These are phyloP conservation scores for Drusus annulatus DNA, from an alignment of 1,140 invertebrate species.

Conservation along the genomic window DNA sequence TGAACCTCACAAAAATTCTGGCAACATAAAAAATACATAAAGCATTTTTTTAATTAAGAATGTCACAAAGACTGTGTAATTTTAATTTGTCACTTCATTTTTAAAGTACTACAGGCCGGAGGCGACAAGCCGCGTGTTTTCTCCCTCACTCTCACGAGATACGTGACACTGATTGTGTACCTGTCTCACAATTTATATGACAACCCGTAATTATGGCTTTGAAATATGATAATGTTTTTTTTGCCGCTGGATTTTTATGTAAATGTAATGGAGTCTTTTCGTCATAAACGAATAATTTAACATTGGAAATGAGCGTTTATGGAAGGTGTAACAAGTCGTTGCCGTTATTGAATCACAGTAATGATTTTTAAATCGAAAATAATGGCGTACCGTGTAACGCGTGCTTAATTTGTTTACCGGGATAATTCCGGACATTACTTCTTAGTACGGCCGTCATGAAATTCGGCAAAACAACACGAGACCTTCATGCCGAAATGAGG, in stretches of 20 bases:
- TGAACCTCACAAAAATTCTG: too few relatives aligned
- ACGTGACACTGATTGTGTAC: slow-evolving; percentile 8
- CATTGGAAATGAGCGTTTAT: background rate
- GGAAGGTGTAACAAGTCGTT: background rate
- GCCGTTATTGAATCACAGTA: slow-evolving; percentile 18
- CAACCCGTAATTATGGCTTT: slow-evolving; percentile 50
- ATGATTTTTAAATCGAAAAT: slow-evolving; percentile 19
- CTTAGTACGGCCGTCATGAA: too few relatives aligned
- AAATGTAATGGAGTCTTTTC: slow-evolving; percentile 49
- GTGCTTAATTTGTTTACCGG: too few relatives aligned
- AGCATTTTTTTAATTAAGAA: background rate
- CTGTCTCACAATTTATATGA: slow-evolving; percentile 44
- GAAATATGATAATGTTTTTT: slow-evolving; percentile 32
- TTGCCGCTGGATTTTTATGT: slow-evolving; percentile 33
- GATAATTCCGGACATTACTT: too few relatives aligned
- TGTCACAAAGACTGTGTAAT: slow-evolving; percentile 4
- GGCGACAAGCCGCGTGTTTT: background rate
- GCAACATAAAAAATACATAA: too few relatives aligned
- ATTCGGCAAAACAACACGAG: too few relatives aligned
- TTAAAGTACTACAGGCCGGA: background rate
- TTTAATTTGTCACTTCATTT: slow-evolving; percentile 22
- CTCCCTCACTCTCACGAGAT: background rate
- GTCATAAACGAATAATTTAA: slow-evolving; percentile 12
- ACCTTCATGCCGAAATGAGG: too few relatives aligned
- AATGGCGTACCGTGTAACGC: background rate